Evolutionary conservation across 2,888 invertebrate species (phyloP).

Genomic region (Callyntrura sp.): DNA sequence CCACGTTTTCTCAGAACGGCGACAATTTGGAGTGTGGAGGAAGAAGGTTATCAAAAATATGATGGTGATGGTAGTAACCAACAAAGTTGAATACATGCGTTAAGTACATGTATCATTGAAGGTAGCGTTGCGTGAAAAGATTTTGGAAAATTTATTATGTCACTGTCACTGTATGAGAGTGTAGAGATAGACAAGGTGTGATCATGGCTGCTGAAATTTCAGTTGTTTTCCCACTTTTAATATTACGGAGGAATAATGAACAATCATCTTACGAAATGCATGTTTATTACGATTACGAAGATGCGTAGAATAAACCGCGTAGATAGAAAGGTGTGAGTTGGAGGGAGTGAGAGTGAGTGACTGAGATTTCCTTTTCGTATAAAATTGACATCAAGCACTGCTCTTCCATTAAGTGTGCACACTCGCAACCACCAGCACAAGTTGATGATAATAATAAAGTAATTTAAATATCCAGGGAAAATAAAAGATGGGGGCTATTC

Average conservation of each 20-base stretch:
- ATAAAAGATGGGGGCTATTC: slow-evolving; percentile 44
- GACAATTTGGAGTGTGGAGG: no score
- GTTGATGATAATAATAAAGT: neutral
- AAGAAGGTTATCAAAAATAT: slow-evolving; percentile 61
- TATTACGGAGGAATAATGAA: slow-evolving; percentile 58
- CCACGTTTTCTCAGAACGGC: no score
- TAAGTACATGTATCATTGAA: no score
- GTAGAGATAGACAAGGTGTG: slow-evolving; percentile 51
- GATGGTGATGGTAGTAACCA: no score
- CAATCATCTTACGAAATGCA: slow-evolving; percentile 44
- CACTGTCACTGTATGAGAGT: no score
- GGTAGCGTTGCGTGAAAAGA: slow-evolving; percentile 37
- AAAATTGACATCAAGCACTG: slow-evolving; percentile 41
- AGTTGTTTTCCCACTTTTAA: slow-evolving; percentile 60
- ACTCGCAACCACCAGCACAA: neutral
- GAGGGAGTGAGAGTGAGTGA: slow-evolving; percentile 52
- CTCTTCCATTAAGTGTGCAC: neutral
- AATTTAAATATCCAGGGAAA: slow-evolving; percentile 49
- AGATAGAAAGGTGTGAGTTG: slow-evolving; percentile 29
- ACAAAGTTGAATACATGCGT: slow-evolving; percentile 1
- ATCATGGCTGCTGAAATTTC: slow-evolving; percentile 62
- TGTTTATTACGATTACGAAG: no score
- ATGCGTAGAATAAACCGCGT: no score
- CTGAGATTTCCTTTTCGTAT: slow-evolving; percentile 65
- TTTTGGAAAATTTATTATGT: slow-evolving; percentile 26